Evolutionary conservation across 2,888 invertebrate genomes (phyloP).

Genomic region (Malthinus seriepunctatus): DNA sequence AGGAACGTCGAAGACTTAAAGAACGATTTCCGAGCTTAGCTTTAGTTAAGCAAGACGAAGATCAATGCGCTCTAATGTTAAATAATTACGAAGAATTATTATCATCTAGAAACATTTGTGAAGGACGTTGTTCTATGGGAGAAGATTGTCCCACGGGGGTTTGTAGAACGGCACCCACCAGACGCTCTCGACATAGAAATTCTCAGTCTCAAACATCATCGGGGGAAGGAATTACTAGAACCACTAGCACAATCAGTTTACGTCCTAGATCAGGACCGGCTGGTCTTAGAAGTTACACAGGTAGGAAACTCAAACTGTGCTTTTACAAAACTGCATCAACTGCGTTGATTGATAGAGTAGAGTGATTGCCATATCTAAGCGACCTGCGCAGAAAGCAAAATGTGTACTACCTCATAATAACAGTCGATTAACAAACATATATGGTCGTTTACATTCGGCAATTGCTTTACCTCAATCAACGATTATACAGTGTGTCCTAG

Average conservation of each 20-base stretch:
- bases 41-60: slow-evolving; percentile 70
- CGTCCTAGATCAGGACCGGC: slow-evolving; percentile 79
- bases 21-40: slow-evolving; percentile 84
- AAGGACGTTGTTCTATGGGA: slow-evolving; percentile 83
- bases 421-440: too few relatives aligned
- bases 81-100: slow-evolving; percentile 83
- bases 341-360: slow-evolving; percentile 3
- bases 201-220: slow-evolving; percentile 44
- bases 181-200: slow-evolving; percentile 39
- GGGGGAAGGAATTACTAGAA: slow-evolving; percentile 43
- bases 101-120: slow-evolving; percentile 79
- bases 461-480: too few relatives aligned
- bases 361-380: not conserved
- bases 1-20: slow-evolving; percentile 83
- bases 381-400: too few relatives aligned
- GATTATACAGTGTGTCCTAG: not conserved
- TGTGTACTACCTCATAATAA: not conserved
- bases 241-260: slow-evolving; percentile 54
- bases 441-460: too few relatives aligned
- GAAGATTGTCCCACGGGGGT: slow-evolving; percentile 82
- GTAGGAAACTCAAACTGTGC: slow-evolving; percentile 39
- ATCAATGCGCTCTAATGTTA: slow-evolving; percentile 77
- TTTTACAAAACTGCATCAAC: slow-evolving; percentile 2
- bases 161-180: slow-evolving; percentile 36
- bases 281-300: slow-evolving; percentile 76